These are phyloP conservation scores for Mythimna ferrago DNA, from an alignment of 2,888 invertebrate species.

Conservation along the genomic window DNA sequence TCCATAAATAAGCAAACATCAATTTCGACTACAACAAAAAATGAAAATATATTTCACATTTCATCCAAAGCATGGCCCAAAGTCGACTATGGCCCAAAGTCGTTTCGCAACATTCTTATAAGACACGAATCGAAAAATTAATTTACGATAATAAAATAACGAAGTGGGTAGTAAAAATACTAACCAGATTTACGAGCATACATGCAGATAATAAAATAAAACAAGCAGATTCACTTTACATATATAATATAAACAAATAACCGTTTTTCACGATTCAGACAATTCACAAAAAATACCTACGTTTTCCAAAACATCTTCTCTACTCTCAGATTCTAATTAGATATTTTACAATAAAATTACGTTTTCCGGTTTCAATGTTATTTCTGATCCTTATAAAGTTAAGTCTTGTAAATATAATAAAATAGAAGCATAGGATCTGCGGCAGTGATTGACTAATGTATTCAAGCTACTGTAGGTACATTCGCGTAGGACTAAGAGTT, in stretches of 20 bases:
- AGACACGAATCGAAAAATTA: too few species aligned
- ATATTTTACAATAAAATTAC: too few species aligned
- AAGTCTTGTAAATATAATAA: constrained; percentile 35
- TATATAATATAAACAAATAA: not conserved
- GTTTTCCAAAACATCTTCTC: not conserved
- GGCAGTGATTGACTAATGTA: constrained; percentile 21
- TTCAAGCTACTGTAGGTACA: constrained; percentile 44
- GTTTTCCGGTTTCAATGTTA: not conserved
- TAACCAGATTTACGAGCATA: too few species aligned
- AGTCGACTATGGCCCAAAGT: not conserved
- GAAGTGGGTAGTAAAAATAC: too few species aligned
- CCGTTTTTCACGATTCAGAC: too few species aligned
- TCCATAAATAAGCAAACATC: not conserved
- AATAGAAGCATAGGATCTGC: constrained; percentile 5
- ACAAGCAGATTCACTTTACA: not conserved
- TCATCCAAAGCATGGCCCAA: not conserved
- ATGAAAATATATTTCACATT: not conserved
- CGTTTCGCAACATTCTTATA: not conserved
- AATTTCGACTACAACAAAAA: not conserved
- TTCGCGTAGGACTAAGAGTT: constrained; percentile 51
- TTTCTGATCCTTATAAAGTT: not conserved
- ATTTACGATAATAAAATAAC: too few species aligned
- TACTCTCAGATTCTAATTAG: not conserved
- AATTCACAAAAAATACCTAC: not conserved
- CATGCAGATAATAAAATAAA: too few species aligned